These are phyloP conservation scores for Chinchilla lanigera DNA, from an alignment of 2,113 vertebrate species.

Conservation along the genomic window DNA sequence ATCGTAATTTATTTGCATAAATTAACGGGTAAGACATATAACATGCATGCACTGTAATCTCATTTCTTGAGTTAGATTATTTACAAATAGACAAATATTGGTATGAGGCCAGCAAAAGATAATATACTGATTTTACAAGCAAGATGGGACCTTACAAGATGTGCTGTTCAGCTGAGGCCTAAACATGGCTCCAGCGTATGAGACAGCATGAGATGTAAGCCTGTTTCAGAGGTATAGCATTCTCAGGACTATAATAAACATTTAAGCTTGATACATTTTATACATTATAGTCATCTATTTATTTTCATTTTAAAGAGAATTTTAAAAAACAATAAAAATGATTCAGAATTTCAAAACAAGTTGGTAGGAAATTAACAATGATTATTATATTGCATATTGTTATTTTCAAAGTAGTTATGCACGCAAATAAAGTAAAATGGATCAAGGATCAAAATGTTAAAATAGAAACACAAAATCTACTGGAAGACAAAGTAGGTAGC, in stretches of 20 bases:
- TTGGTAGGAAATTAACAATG: no score
- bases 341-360: no score
- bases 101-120: background rate
- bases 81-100: background rate
- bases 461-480: no score
- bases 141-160: background rate
- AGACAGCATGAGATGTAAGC: background rate
- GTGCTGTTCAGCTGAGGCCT: background rate
- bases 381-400: no score
- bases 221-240: background rate
- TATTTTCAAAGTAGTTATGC: no score
- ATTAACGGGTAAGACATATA: background rate
- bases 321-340: no score
- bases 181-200: background rate
- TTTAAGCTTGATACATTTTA: background rate
- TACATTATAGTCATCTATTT: background rate
- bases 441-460: no score
- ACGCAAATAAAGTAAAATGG: no score
- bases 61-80: background rate
- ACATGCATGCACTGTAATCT: background rate
- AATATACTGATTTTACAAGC: background rate
- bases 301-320: no score
- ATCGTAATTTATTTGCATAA: background rate
- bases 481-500: no score
- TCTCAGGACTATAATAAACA: background rate